Percentiles rank a stretch among this genome's conserved stretches.
Evolutionary conservation across 2,113 vertebrate genomes (phyloP).

Genomic region (Mesocricetus auratus): DNA sequence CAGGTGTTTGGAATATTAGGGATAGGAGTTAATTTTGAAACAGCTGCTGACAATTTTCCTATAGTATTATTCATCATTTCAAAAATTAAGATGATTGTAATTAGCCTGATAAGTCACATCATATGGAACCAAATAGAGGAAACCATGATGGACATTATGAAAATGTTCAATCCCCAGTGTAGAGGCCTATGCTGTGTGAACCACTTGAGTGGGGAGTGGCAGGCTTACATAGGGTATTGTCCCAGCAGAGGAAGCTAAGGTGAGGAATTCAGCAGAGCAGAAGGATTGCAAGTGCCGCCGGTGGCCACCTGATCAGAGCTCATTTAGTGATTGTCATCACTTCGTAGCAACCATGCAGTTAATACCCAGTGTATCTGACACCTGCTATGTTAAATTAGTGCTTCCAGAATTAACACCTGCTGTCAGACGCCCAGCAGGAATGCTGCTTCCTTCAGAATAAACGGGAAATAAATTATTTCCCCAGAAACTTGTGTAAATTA

Average conservation of each 20-base stretch:
- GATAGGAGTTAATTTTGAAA: conserved; percentile 70
- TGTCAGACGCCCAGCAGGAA: conserved; percentile 73
- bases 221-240: neutral
- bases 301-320: conserved; percentile 73
- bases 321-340: conserved; percentile 78
- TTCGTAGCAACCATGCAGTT: conserved; percentile 73
- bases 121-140: conserved; percentile 34
- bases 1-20: conserved; percentile 76
- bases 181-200: neutral
- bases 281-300: conserved; percentile 54
- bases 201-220: neutral
- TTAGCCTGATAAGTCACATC: conserved; percentile 69
- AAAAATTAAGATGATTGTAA: conserved; percentile 77
- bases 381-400: conserved; percentile 83
- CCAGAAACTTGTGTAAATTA: conserved; percentile 72
- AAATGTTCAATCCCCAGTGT: neutral
- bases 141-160: neutral
- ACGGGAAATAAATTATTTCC: conserved; percentile 75
- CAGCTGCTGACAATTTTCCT: conserved; percentile 80
- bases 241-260: conserved; percentile 41
- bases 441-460: conserved; percentile 68
- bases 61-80: conserved; percentile 75
- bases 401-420: conserved; percentile 81
- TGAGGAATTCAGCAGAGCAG: conserved; percentile 63
- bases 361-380: conserved; percentile 81